Percentiles rank a stretch among this genome's conserved stretches.
phyloP scores from a whole-genome alignment of 2,888 invertebrate species.

The Griposia aprilina region DNA sequence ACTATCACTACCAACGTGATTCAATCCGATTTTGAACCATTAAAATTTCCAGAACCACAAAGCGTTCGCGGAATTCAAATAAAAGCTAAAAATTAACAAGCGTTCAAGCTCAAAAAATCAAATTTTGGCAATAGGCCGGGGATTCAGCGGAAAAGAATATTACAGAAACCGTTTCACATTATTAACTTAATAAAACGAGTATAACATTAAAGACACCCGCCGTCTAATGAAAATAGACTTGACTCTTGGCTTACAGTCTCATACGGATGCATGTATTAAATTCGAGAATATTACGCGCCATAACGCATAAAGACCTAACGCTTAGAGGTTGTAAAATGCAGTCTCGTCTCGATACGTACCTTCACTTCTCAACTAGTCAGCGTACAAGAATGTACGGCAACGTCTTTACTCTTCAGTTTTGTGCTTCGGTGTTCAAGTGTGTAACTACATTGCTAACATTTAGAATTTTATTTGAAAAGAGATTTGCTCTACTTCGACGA shows the following conservation, averaged over 20 bases:
- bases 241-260: not conserved
- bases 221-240: conserved; percentile 2
- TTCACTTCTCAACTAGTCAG: not conserved
- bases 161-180: conserved; percentile 7
- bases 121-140: not conserved
- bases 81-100: not conserved
- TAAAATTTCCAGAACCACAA: not conserved
- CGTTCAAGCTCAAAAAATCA: not conserved
- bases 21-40: conserved; percentile 17
- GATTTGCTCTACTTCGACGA: conserved; percentile 7
- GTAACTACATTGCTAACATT: not conserved
- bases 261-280: conserved; percentile 1
- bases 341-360: not conserved
- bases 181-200: not conserved
- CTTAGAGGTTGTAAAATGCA: not conserved
- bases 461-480: conserved; percentile 3
- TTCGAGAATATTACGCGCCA: not conserved
- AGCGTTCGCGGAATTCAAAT: not conserved
- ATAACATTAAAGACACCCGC: not conserved
- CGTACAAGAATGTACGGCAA: not conserved
- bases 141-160: not conserved
- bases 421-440: not conserved
- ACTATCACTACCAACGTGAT: conserved; percentile 18
- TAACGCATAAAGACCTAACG: not conserved
- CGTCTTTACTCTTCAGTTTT: not conserved